phyloP scores from a whole-genome alignment of 2,888 invertebrate genomes.

The Leptinotarsa rubiginosa region DNA sequence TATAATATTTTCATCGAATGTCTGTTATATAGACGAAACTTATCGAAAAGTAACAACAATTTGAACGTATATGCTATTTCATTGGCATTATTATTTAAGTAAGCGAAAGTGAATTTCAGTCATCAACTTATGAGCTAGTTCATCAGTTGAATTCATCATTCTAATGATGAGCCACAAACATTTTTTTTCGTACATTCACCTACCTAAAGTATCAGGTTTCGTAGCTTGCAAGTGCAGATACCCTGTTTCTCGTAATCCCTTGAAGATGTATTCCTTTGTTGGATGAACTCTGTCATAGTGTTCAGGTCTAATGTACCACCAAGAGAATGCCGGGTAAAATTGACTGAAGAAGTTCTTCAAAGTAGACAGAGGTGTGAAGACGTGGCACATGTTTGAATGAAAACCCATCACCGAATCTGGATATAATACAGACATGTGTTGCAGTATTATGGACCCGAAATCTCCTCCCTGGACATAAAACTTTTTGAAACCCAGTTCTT shows the following conservation, averaged over 20 bases:
- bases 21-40: no score
- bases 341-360: conserved; percentile 66
- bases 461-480: conserved; percentile 85
- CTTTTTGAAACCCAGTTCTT: conserved; percentile 73
- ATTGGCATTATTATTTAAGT: no score
- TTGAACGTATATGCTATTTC: no score
- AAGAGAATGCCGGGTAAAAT: conserved; percentile 70
- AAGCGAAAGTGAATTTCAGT: no score
- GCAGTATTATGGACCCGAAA: conserved; percentile 79
- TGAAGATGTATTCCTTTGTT: conserved; percentile 61
- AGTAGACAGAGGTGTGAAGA: conserved; percentile 60
- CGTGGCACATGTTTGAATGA: conserved; percentile 74
- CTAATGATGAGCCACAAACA: no score
- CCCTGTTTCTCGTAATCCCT: conserved; percentile 69
- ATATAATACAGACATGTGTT: conserved; percentile 73
- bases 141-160: no score
- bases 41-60: no score
- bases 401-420: conserved; percentile 71
- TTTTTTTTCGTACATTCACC: conserved; percentile 33
- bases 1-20: no score
- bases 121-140: no score
- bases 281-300: conserved; percentile 70
- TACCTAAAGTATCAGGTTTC: conserved; percentile 90
- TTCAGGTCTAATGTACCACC: conserved; percentile 67
- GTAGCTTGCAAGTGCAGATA: conserved; percentile 86